Evolutionary conservation across 2,113 vertebrate genomes (phyloP), one percentile per base, ranked within the genome.

Genomic region (Rhabdornis inornatus): DNA sequence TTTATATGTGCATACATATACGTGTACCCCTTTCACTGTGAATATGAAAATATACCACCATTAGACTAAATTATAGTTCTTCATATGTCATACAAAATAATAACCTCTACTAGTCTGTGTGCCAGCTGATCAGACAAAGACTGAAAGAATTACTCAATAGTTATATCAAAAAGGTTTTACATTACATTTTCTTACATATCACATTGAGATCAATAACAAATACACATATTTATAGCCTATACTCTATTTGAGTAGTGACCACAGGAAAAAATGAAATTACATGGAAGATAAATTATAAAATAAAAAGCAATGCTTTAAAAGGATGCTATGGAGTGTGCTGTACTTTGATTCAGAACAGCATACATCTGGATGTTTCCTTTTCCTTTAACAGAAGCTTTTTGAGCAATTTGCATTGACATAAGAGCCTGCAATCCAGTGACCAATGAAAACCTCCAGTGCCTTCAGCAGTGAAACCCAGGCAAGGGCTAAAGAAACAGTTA

Each of bases 11-110:
- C 49, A 40, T 75, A 74, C 18, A 40, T 91, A 84, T 47, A 81
- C 14, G 6, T 63, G 92, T 11, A 83, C 9, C 5, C 14, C 37
- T 89, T 84, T 76, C 72, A 77, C 57, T 40, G 80, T 52, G 52
- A 65, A 44, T 80, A 92, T 66, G 74, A 96, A 97, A 89, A 92
- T 83, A 89, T 66, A 86, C 83, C 84, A 92, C 79, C 84, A 92
- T 91, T 90, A 91, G 50, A 69, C 78, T 63, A 96, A 93, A 95
- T 94, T 94, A 70, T 24, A 92, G 89, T 79, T 91, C 89, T 91
- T 65, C 50, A 23, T 80, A 53, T 87, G 61, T 85, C 86, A 85
- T 44, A 92, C 63, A 91, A 96, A 95, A 89, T 90, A 84, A 84
- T 68, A 93, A 90, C 60, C 86, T 78, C 44, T 75, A 37, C 82